phyloP scores from a whole-genome alignment of 2,113 vertebrate genomes.

The Ammodytes marinus region DNA sequence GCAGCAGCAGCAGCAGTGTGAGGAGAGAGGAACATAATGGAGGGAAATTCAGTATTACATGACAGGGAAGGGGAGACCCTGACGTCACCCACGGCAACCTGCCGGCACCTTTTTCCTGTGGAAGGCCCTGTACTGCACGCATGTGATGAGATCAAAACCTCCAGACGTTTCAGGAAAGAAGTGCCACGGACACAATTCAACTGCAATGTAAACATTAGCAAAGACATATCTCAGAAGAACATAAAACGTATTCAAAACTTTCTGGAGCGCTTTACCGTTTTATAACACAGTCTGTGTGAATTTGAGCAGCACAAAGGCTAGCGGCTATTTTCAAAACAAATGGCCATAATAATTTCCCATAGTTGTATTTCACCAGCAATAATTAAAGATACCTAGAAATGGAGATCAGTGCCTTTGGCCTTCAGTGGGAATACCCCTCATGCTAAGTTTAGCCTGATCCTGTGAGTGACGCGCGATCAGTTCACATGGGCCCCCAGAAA shows the following conservation, averaged over 20 bases:
- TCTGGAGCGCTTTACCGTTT: background rate
- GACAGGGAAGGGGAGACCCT: slow-evolving; percentile 69
- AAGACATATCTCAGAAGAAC: background rate
- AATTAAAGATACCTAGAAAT: slow-evolving; percentile 30
- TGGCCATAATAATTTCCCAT: background rate
- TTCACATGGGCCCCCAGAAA: slow-evolving; percentile 35
- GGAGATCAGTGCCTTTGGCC: slow-evolving; percentile 28
- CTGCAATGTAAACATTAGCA: background rate
- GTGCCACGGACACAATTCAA: background rate
- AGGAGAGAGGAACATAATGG: slow-evolving; percentile 67
- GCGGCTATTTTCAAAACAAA: background rate
- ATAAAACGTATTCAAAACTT: background rate
- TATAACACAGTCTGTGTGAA: background rate
- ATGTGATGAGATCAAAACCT: slow-evolving; percentile 40
- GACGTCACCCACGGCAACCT: slow-evolving; percentile 40
- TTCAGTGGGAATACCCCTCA: slow-evolving; percentile 30
- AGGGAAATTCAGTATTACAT: slow-evolving; percentile 73
- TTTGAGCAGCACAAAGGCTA: no score
- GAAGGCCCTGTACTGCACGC: slow-evolving; percentile 39
- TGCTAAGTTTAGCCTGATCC: slow-evolving; percentile 56
- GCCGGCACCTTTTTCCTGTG: slow-evolving; percentile 49
- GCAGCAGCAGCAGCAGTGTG: background rate
- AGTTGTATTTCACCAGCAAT: background rate
- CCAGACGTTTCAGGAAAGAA: slow-evolving; percentile 58
- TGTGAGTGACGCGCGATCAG: slow-evolving; percentile 7